These are phyloP conservation scores for Drosophila gaucha DNA, from an alignment of 2,888 invertebrate genomes.

Conservation along the genomic window DNA sequence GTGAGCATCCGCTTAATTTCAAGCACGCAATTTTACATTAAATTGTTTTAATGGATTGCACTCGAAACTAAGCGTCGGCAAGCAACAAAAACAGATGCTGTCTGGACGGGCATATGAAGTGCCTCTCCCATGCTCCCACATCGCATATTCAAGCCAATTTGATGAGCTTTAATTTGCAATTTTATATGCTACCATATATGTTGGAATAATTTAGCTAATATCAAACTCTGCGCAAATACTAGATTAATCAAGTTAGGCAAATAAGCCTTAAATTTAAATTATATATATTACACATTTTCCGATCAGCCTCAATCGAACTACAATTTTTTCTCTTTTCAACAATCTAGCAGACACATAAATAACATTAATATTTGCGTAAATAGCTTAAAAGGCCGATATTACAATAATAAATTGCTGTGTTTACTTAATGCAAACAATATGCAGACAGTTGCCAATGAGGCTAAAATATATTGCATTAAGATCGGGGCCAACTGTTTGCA, in stretches of 20 bases:
- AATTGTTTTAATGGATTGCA: constrained; percentile 60
- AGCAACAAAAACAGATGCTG: constrained; percentile 26
- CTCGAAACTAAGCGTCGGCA: constrained; percentile 35
- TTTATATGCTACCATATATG: too few relatives aligned
- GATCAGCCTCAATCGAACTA: neutral
- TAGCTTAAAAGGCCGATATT: constrained; percentile 20
- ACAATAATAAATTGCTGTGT: constrained; percentile 19
- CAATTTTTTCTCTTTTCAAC: neutral
- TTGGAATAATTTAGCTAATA: too few relatives aligned
- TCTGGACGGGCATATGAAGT: constrained; percentile 5
- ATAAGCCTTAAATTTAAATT: neutral
- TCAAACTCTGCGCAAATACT: too few relatives aligned
- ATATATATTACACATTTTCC: neutral
- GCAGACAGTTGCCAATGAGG: constrained; percentile 11
- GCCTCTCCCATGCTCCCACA: neutral
- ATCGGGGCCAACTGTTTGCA: constrained; percentile 13
- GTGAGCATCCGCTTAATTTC: constrained; percentile 42
- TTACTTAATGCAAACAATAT: constrained; percentile 18
- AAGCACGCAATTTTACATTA: constrained; percentile 42
- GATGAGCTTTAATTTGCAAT: too few relatives aligned
- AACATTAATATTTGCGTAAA: constrained; percentile 25
- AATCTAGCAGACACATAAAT: constrained; percentile 43
- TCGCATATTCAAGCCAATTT: neutral
- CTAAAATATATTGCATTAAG: constrained; percentile 2
- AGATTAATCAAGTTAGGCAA: too few relatives aligned